Percentiles rank a stretch among this genome's conserved stretches.
phyloP scores from a whole-genome alignment of 2,888 invertebrate genomes.

The Chalcis sispes region DNA sequence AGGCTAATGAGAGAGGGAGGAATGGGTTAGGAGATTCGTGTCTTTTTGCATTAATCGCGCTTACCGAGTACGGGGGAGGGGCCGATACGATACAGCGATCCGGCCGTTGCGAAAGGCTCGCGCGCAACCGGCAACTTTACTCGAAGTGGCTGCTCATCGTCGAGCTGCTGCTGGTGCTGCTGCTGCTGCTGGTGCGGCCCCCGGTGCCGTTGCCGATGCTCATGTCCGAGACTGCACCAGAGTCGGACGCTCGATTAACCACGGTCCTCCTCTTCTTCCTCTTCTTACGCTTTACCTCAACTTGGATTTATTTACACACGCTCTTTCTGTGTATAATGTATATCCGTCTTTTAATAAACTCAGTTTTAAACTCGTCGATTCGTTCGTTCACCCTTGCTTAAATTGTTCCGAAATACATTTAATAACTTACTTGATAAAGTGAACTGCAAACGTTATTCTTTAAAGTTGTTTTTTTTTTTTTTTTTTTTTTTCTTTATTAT shows the following conservation, averaged over 20 bases:
- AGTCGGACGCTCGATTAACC: not conserved
- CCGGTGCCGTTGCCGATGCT: not conserved
- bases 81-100: not conserved
- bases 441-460: too few species aligned
- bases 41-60: not conserved
- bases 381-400: too few species aligned
- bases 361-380: not conserved
- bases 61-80: constrained; percentile 2
- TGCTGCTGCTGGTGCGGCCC: not conserved
- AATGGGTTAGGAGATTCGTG: too few species aligned
- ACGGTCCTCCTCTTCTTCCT: not conserved
- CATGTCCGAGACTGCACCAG: not conserved
- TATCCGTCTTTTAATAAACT: not conserved
- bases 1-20: too few species aligned
- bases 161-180: not conserved
- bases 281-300: too few species aligned
- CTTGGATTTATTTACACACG: too few species aligned
- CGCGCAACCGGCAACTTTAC: constrained; percentile 2
- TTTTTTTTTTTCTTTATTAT: too few species aligned
- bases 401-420: too few species aligned
- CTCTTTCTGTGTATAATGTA: not conserved
- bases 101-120: not conserved
- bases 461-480: too few species aligned
- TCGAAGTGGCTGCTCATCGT: not conserved
- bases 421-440: too few species aligned